Percentiles rank a stretch among this genome's conserved stretches.
phyloP scores from a whole-genome alignment of 2,797 vertebrate species.

The Enteromius paludinosus region DNA sequence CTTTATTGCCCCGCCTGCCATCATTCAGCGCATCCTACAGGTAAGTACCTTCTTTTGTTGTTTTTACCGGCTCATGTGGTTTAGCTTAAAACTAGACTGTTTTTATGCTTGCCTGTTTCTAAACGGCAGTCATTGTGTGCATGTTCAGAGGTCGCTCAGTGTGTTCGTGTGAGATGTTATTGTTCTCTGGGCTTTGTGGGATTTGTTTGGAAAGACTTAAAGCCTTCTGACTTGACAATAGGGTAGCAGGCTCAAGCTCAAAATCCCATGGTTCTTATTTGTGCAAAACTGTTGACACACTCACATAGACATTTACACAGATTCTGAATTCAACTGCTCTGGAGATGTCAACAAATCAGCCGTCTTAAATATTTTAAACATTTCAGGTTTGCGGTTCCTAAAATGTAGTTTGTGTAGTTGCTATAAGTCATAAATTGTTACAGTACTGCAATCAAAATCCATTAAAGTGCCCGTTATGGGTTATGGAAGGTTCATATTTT shows the following conservation, averaged over 20 bases:
- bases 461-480: too few relatives aligned
- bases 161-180: constrained; percentile 17
- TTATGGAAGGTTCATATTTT: too few relatives aligned
- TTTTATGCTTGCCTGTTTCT: background rate
- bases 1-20: constrained; percentile 91
- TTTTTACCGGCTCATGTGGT: background rate
- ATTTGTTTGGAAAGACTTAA: constrained; percentile 21
- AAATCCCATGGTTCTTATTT: constrained; percentile 12
- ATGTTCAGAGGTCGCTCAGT: background rate
- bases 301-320: background rate
- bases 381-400: background rate
- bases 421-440: background rate
- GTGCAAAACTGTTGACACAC: background rate
- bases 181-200: constrained; percentile 8
- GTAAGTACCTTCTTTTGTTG: constrained; percentile 68
- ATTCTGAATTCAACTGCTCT: background rate
- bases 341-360: background rate
- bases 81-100: background rate
- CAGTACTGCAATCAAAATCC: background rate
- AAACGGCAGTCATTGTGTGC: background rate
- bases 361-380: background rate
- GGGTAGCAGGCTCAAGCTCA: constrained; percentile 1
- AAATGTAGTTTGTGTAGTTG: background rate
- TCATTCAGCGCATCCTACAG: constrained; percentile 94
- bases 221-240: constrained; percentile 22